These are phyloP conservation scores for Neopelma chrysocephalum DNA, from an alignment of 2,797 vertebrate genomes.

Conservation along the genomic window DNA sequence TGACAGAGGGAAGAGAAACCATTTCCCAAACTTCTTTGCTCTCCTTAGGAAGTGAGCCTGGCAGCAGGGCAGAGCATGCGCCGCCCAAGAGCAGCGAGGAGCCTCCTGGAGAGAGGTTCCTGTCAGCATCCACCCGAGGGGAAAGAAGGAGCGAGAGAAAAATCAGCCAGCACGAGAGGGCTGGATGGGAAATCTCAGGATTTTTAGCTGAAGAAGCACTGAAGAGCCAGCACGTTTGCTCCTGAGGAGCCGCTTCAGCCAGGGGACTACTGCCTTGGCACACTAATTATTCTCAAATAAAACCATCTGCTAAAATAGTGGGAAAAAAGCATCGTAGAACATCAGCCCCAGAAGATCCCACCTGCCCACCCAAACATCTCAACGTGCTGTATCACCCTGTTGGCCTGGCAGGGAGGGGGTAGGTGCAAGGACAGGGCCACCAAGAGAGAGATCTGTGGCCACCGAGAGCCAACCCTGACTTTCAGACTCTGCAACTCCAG, in stretches of 20 bases:
- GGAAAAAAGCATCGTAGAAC: not conserved
- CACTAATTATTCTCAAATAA: not conserved
- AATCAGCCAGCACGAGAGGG: not conserved
- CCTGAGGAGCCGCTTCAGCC: not conserved
- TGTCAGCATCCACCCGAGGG: not conserved
- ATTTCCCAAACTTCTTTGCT: not conserved
- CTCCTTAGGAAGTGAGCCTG: not conserved
- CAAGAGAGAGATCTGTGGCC: not conserved
- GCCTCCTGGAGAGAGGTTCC: not conserved
- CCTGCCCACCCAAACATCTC: not conserved
- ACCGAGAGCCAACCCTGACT: rapidly evolving
- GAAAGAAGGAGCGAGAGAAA: not conserved
- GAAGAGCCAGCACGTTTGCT: not conserved
- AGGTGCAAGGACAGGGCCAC: not conserved
- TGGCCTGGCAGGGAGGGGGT: rapidly evolving
- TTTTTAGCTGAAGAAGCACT: not conserved
- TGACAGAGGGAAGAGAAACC: not conserved
- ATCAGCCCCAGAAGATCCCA: not conserved
- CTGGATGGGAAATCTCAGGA: not conserved
- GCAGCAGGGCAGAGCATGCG: not conserved
- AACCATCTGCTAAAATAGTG: rapidly evolving
- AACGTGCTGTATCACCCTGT: rapidly evolving
- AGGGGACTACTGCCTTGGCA: not conserved
- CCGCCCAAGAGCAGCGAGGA: rapidly evolving
- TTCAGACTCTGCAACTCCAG: not conserved